Evolutionary conservation across 2,888 invertebrate genomes (phyloP), one percentile per base, ranked within the genome.

Genomic region (Apamea anceps): DNA sequence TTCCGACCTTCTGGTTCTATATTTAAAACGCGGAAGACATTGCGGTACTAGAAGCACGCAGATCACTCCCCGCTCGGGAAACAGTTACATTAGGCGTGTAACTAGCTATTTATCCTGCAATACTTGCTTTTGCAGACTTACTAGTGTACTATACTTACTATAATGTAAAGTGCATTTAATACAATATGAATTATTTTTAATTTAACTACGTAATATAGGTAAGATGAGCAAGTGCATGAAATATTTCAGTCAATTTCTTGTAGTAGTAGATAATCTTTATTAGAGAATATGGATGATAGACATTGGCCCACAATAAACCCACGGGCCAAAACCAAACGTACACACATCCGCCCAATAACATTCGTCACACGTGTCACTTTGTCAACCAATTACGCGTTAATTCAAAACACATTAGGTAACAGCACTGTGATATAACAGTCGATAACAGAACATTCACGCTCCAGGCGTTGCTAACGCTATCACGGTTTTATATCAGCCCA

Each of bases 21-120:
- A 95, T 96, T 95, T 96, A 95, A 92, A 95, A 96, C 95, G 93
- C 96, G 96, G 96, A 97, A 97, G 96, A 93, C 95, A 93, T 93
- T 92, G 93, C 94, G 91, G 93, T 91, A 93, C 92, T 93, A 93
- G 94, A 93, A 93, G 91, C 94, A 91, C 93, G 92, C 93, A 91
- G 94, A 94, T 94, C 93, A 91, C 90, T 94, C 93, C 89, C 84
- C 92, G 92, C 93, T 92, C 90, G 82, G 92, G 93, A 93, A 94
- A 95, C 96, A 95, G 96, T 96, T 95, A 92, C 85, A 91, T 91
- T 91, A 94, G 92, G 86, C 91, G 91, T 92, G 91, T 91, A 92
- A 93, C 79, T 72, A 45, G 57, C 72, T 80, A 79, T 68, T 81
- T 77, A 76, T 81, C 65, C 60, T 68, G 71, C 71, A 57, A 85